These are phyloP conservation scores for Pelagia noctiluca DNA, from an alignment of 30 jellyfish, hydroid and myxozoan species.

Conservation along the genomic window DNA sequence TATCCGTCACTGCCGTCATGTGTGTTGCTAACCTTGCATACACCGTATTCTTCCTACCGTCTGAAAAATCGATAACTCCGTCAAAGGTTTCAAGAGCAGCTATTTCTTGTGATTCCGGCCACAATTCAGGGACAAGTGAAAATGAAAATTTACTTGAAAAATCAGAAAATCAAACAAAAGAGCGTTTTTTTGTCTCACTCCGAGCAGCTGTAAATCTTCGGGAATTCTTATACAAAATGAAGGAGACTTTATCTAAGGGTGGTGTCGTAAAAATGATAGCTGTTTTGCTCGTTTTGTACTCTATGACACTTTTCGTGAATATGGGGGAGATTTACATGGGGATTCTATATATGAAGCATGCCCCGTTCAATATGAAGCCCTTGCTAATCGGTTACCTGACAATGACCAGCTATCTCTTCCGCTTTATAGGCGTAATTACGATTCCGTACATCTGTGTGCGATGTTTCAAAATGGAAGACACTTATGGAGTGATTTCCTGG, in stretches of 20 bases:
- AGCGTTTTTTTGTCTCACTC: neutral
- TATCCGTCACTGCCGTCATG: constrained; percentile 16
- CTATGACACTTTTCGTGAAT: constrained; percentile 24
- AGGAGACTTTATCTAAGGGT: constrained; percentile 11
- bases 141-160: neutral
- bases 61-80: constrained; percentile 7
- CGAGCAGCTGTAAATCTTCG: neutral
- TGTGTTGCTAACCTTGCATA: constrained; percentile 20
- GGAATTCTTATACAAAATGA: neutral
- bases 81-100: neutral
- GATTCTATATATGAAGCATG: constrained; percentile 41
- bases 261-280: neutral
- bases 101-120: neutral
- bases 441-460: constrained; percentile 40
- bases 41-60: constrained; percentile 46
- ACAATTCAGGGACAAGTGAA: neutral
- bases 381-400: constrained; percentile 35
- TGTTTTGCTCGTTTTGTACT: constrained; percentile 30
- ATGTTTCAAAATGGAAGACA: constrained; percentile 35
- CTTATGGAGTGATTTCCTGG: constrained; percentile 19
- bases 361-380: constrained; percentile 57
- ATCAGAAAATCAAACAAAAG: neutral
- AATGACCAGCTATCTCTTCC: constrained; percentile 10
- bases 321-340: constrained; percentile 63
- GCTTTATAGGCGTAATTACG: constrained; percentile 32